phyloP scores from a whole-genome alignment of 2,888 invertebrate genomes.

The Rhingia rostrata region DNA sequence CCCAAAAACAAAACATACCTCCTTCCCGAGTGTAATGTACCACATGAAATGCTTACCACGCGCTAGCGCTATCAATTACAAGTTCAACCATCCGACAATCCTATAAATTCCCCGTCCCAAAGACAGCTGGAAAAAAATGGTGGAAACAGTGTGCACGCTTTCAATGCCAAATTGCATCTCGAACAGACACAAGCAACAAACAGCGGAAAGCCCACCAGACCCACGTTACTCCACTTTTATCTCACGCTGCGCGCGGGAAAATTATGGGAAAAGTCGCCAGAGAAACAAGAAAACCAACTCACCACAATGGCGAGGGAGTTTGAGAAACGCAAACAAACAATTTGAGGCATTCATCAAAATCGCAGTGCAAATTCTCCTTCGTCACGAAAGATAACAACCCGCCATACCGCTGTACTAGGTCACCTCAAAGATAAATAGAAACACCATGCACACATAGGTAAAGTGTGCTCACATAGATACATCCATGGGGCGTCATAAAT shows the following conservation, averaged over 20 bases:
- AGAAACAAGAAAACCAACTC: conserved; percentile 52
- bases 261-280: conserved; percentile 59
- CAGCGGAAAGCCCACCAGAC: conserved; percentile 18
- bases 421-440: conserved; percentile 24
- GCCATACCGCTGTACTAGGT: conserved; percentile 52
- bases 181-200: background rate
- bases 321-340: conserved; percentile 69
- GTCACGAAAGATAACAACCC: conserved; percentile 71
- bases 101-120: conserved; percentile 8
- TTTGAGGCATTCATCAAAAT: conserved; percentile 71
- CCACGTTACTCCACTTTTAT: conserved; percentile 39
- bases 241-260: conserved; percentile 55
- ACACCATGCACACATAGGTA: too few species aligned
- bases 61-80: conserved; percentile 34
- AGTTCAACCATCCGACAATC: conserved; percentile 8
- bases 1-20: too few species aligned
- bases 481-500: background rate
- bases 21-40: too few species aligned
- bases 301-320: conserved; percentile 47
- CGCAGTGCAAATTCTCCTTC: conserved; percentile 65
- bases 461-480: conserved; percentile 5
- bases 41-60: background rate
- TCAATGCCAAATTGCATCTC: conserved; percentile 19
- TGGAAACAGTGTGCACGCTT: conserved; percentile 20
- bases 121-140: too few species aligned